Evolutionary conservation across 53 echinoderm and acorn worm genomes (phyloP), one percentile per base, ranked within the genome.

Genomic region (Apostichopus leukothele): DNA sequence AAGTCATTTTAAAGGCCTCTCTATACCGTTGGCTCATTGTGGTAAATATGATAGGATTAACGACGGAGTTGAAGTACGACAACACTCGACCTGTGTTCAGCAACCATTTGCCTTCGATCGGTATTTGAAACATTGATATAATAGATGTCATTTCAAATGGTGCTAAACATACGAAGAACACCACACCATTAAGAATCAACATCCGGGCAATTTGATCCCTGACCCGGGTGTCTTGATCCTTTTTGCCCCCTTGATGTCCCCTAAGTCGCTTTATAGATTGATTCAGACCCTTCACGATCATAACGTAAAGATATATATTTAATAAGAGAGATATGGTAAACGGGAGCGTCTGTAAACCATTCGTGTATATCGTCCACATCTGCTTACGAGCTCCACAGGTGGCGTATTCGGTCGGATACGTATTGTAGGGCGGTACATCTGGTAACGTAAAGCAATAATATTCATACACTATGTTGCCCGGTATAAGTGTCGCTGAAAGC

Each of bases 131-230:
- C 27, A 92, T 68, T 16, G 75, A 18, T 22, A 88, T 51, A 5
- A 96, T 94, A 5, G 96, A 94, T 16, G 84, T 59, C 73, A 90
- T 78, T 84, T 96, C 93, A 67, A 94, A 94, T 5, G 94, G 94
- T 11, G 93, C 92, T 59, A 94, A 67, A 22, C 90, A 87, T 1
- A 91, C 81, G 74, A 96, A 96, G 88, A 94, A 96, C 2, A 93
- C 86, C 1, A 90, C 90, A n/a, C 96, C 94, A 27, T 94, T 96
- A 57, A 94, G 83, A 71, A 96, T 90, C 11, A 96, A 87, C 96
- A 96, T 96, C 11, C 89, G 83, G 10, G 94, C 90, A 50, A 96
- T 92, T 68, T 95, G 94, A 89, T 94, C 94, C 59, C 94, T 90
- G 75, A 93, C 86, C 66, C 92, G 84, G 5, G 89, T 91, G 63